Base-by-base conservation (phyloP, 2,113 vertebrate species). In the Drymodes brunneopygia region DNA sequence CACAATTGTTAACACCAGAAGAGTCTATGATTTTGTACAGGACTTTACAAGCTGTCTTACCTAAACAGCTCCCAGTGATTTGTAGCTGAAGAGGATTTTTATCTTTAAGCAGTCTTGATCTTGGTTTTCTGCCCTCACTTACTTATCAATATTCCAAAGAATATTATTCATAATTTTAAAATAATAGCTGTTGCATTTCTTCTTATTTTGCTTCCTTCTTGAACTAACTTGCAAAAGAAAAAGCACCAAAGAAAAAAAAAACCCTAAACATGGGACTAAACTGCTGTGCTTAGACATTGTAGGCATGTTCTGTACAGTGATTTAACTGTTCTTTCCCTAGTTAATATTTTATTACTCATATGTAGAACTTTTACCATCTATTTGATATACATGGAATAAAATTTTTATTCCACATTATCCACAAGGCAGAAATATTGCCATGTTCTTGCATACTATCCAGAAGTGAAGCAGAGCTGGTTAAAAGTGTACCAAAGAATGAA, bases 261-360 rank as follows among this genome's bases (percentile, higher is more conserved):
- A 0, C 6, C 5, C 11, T 28, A 45, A 51, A n/a, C 28, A 17
- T 11, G 36, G 4, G 25, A 45, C 11, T 56, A 45, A 48, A 5
- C 6, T 80, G 8, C 13, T 57, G 8, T 75, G 35, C 18, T 70
- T 77, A 29, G 31, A 22, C 42, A 47, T 44, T 81, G 25, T 6
- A 56, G 56, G 10, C 17, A 20, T 25, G 11, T 36, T 86, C 17
- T 44, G 27, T 81, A 22, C 12, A 60, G 18, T 77, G 62, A 78
- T 27, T 77, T 29, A 65, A 56, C n/a, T 88, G 7, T 38, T 65
- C 5, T 69, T 86, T 54, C 28, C 28, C 7, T 61, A 27, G 19
- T 10, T 74, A 35, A 45, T 77, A 51, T 69, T 66, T 65, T 58
- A 22, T 23, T 66, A 29, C 8, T 66, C 12, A 7, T 11, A 23